Conservation (phyloP, 1,140 invertebrate genomes). For the Musca domestica region DNA sequence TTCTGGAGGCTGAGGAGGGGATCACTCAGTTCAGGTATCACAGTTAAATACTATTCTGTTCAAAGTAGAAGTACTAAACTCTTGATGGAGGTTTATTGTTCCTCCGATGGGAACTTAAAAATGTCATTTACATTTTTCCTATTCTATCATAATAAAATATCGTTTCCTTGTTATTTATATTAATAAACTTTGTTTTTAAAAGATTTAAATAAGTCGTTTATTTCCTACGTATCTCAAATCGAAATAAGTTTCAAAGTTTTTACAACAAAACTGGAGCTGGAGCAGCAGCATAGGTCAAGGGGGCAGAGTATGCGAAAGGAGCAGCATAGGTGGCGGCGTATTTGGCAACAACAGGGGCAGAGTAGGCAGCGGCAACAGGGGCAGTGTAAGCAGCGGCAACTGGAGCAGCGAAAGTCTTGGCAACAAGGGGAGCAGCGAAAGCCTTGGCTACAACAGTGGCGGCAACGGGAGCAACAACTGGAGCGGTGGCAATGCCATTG, state of each 20-base stretch:
- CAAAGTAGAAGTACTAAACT: no score
- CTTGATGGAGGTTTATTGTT: no score
- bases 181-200: no score
- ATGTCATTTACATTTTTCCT: no score
- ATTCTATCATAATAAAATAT: no score
- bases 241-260: not conserved
- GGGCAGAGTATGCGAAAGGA: slow-evolving; percentile 16
- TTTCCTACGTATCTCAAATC: no score
- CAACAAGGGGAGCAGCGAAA: not conserved
- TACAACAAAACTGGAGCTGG: slow-evolving; percentile 11
- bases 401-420: not conserved
- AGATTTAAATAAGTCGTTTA: no score
- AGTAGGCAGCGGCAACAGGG: slow-evolving; percentile 33
- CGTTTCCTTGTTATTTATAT: no score
- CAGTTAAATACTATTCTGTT: no score
- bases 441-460: not conserved
- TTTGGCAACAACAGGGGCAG: slow-evolving; percentile 29
- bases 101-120: no score
- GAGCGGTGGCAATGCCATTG: slow-evolving; percentile 44
- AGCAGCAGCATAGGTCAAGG: slow-evolving; percentile 14
- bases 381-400: slow-evolving; percentile 8
- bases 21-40: no score
- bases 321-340: not conserved
- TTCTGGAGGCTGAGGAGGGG: no score
- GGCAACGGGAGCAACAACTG: slow-evolving; percentile 32